phyloP scores from a whole-genome alignment of 2,113 vertebrate species.

The Heloderma charlesbogerti region DNA sequence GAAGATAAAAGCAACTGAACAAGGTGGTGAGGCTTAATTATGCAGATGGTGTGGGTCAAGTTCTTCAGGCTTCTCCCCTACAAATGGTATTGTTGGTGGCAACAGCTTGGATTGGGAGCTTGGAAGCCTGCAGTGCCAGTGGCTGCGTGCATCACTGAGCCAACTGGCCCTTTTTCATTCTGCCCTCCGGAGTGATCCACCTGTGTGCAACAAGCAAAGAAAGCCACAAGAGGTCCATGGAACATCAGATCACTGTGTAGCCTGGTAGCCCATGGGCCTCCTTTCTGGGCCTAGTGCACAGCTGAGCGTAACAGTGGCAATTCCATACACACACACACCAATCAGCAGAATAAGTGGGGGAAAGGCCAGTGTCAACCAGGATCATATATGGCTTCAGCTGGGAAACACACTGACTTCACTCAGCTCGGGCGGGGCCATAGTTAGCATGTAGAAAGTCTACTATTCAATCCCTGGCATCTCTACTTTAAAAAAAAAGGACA shows the following conservation, averaged over 20 bases:
- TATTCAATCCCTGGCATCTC: not conserved
- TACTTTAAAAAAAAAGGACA: not conserved
- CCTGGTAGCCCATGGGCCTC: not conserved
- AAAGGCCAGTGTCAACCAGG: not conserved
- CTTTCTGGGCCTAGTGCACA: not conserved
- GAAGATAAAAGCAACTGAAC: not conserved
- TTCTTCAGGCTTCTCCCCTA: not conserved
- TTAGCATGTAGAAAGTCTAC: not conserved
- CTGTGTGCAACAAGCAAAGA: not conserved
- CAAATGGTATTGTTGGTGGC: not conserved
- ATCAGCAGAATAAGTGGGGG: not conserved
- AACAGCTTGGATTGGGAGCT: not conserved
- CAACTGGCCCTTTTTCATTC: not conserved
- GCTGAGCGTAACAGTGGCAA: not conserved
- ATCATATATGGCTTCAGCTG: not conserved
- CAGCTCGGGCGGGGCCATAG: not conserved
- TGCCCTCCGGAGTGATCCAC: not conserved
- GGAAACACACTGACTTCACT: not conserved
- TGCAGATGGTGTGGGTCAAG: not conserved
- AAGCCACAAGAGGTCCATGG: not conserved
- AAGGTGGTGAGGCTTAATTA: not conserved
- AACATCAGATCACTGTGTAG: not conserved
- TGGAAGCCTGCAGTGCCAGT: not conserved
- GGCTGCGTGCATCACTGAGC: not conserved
- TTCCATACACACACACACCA: not conserved